phyloP scores from a whole-genome alignment of 2,797 vertebrate genomes.

The Poecilia velifera region DNA sequence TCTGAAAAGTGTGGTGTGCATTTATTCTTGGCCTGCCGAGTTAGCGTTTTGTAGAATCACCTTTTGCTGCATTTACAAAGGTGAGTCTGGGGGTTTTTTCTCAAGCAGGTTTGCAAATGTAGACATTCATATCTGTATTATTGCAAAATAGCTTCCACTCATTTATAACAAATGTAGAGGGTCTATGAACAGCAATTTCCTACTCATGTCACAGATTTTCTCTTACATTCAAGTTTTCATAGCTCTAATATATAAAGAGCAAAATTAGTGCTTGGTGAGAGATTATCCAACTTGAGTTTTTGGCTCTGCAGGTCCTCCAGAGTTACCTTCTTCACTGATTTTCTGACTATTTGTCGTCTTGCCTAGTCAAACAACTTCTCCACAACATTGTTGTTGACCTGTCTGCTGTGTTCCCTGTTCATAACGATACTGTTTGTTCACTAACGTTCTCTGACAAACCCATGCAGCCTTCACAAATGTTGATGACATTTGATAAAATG shows the following conservation, averaged over 20 bases:
- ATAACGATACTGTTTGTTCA: not conserved
- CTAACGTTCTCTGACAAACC: not conserved
- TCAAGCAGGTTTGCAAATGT: not conserved
- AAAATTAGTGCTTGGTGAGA: not conserved
- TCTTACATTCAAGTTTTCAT: too few species aligned
- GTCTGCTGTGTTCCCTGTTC: not conserved
- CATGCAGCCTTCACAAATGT: not conserved
- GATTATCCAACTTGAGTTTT: not conserved
- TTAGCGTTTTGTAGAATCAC: not conserved
- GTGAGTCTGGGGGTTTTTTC: not conserved
- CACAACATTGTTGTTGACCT: not conserved
- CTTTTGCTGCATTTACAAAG: not conserved
- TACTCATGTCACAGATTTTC: not conserved
- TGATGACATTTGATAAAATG: not conserved
- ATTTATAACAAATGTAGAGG: not conserved
- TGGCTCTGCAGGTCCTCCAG: not conserved
- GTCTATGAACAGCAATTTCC: not conserved
- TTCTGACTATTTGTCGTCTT: not conserved
- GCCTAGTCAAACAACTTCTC: not conserved
- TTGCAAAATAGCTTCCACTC: not conserved
- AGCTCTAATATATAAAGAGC: not conserved
- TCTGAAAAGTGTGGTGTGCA: not conserved
- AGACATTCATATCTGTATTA: not conserved
- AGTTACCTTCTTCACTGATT: not conserved
- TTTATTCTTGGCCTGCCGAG: not conserved